A percentile compares a stretch with the other conserved stretches of the same genome.
These are phyloP conservation scores for Galemys pyrenaicus DNA, from an alignment of 2,113 vertebrate genomes.

Conservation along the genomic window DNA sequence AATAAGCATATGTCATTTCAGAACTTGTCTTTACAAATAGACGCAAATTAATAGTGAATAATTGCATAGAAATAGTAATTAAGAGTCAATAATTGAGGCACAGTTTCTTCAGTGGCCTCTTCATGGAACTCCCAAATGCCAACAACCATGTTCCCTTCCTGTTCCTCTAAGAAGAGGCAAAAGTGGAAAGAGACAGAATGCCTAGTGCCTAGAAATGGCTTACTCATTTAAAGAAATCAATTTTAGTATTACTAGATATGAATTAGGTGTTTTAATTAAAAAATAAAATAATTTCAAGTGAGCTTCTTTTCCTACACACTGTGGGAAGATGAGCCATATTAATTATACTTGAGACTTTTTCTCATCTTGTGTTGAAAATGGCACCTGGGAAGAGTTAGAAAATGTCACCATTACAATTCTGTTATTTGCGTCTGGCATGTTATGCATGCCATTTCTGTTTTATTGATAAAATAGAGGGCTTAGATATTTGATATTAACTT, in stretches of 20 bases:
- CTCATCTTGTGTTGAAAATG: not conserved
- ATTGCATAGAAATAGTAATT: not conserved
- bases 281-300: not conserved
- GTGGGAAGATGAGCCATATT: not conserved
- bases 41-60: not conserved
- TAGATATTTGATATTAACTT: not conserved
- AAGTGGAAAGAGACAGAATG: not conserved
- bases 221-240: constrained; percentile 8
- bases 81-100: not conserved
- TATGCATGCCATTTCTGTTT: not conserved
- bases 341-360: not conserved
- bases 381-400: not conserved
- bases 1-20: constrained; percentile 31
- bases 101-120: not conserved
- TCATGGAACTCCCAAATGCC: constrained; percentile 11
- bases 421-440: too few species aligned
- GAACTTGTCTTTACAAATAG: constrained; percentile 53
- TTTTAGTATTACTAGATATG: constrained; percentile 18
- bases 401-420: not conserved
- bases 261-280: not conserved
- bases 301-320: not conserved
- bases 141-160: constrained; percentile 76
- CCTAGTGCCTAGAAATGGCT: not conserved
- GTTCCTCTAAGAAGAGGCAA: constrained; percentile 47
- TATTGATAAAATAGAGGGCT: not conserved